These are phyloP conservation scores for Metopolophium dirhodum DNA, from an alignment of 1,140 invertebrate species.

Conservation along the genomic window DNA sequence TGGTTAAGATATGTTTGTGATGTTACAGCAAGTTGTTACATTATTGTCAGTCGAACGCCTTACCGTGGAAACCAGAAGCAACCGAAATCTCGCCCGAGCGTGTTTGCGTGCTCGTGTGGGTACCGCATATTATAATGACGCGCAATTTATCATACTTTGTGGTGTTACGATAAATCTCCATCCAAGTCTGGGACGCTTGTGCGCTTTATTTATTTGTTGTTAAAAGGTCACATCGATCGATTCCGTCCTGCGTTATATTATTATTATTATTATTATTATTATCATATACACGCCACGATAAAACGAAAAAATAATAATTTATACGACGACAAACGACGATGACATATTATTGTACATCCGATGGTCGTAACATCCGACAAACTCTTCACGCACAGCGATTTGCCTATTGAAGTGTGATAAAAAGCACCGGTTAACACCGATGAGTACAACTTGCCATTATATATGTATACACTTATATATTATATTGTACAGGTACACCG, in stretches of 20 bases:
- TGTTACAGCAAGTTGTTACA: not conserved
- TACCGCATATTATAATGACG: not conserved
- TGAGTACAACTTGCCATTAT: not conserved
- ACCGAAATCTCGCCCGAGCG: not conserved
- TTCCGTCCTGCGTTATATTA: not conserved
- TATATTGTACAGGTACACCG: not conserved
- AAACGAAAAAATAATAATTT: slow-evolving; percentile 11
- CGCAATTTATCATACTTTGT: not conserved
- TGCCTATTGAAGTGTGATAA: not conserved
- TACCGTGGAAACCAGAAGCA: not conserved
- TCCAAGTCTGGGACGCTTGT: not conserved
- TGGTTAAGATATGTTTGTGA: not conserved
- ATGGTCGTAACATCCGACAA: not conserved
- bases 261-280: not conserved
- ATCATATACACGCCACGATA: not conserved
- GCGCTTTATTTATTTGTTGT: slow-evolving; percentile 12
- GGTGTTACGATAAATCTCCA: not conserved
- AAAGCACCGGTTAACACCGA: slow-evolving; percentile 27
- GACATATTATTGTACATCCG: not conserved
- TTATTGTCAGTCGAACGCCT: not conserved
- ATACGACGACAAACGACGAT: not conserved
- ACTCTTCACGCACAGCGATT: not conserved
- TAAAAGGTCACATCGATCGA: slow-evolving; percentile 13
- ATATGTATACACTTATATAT: not conserved
- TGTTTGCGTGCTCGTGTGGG: not conserved